Evolutionary conservation across 1,140 invertebrate genomes (phyloP).

Genomic region (Calosoma granatense): DNA sequence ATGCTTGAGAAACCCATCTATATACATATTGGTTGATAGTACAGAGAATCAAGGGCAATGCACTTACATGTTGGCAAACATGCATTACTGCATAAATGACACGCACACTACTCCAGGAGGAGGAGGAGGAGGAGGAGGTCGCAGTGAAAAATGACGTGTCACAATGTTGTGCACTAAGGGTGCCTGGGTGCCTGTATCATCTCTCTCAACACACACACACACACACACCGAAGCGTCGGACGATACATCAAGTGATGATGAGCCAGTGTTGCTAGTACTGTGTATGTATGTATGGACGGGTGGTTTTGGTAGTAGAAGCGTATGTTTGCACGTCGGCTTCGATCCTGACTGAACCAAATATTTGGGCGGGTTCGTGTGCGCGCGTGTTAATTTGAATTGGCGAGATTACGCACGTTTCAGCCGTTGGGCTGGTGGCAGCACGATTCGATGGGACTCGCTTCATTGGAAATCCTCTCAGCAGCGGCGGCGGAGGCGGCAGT

Average conservation of each 20-base stretch:
- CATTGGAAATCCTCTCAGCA: conserved; percentile 34
- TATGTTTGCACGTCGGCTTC: conserved; percentile 11
- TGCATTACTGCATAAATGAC: neutral
- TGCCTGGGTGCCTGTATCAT: neutral
- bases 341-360: neutral
- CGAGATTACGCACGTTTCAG: conserved; percentile 34
- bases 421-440: neutral
- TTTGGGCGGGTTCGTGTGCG: conserved; percentile 12
- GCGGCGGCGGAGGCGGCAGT: conserved; percentile 21
- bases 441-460: conserved; percentile 22
- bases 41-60: no score
- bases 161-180: neutral
- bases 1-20: no score
- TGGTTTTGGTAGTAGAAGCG: neutral
- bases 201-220: neutral
- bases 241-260: neutral
- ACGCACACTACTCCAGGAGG: neutral
- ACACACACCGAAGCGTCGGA: neutral
- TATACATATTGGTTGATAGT: no score
- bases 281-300: neutral
- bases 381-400: conserved; percentile 34
- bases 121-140: no score
- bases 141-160: neutral
- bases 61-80: no score
- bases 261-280: neutral